A percentile compares a stretch with the other conserved stretches of the same genome.
Conservation (phyloP, 2,888 invertebrate species). For the Dolichomitus sp. region DNA sequence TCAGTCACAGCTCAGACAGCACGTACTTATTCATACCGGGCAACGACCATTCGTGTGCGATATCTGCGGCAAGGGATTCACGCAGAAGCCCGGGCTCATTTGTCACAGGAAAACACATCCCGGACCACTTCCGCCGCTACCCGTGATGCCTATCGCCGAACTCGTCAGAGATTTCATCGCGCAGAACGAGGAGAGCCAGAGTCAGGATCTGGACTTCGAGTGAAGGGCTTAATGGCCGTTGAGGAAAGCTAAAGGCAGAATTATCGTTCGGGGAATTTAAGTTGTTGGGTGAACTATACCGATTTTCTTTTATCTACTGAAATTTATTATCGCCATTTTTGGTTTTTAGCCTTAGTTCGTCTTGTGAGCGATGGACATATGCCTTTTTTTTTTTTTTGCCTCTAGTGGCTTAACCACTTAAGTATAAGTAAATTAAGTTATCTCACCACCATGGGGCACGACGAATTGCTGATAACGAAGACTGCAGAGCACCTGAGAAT, state of each 20-base stretch:
- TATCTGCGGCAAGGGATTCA: constrained; percentile 84
- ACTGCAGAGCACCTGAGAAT: constrained; percentile 75
- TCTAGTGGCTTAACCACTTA: too few species aligned
- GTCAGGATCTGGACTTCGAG: constrained; percentile 46
- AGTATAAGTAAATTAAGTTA: neutral
- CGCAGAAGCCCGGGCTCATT: constrained; percentile 84
- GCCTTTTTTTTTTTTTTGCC: neutral
- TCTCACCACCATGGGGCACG: constrained; percentile 78
- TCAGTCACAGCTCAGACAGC: constrained; percentile 83
- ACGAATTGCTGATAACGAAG: constrained; percentile 76
- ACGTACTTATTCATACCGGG: constrained; percentile 84
- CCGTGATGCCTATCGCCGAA: constrained; percentile 85
- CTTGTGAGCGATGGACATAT: neutral
- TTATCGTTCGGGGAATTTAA: neutral
- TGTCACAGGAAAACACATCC: constrained; percentile 85
- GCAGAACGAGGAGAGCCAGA: constrained; percentile 63
- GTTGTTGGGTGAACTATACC: neutral
- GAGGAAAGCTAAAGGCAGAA: neutral
- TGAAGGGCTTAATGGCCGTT: constrained; percentile 8
- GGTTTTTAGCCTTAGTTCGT: neutral
- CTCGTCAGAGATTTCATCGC: constrained; percentile 83
- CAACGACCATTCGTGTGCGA: constrained; percentile 84
- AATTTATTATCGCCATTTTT: neutral
- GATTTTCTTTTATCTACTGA: neutral
- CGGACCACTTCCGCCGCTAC: constrained; percentile 82